These are phyloP conservation scores for Temnothorax unifasciatus DNA, from an alignment of 2,888 invertebrate genomes.

Conservation along the genomic window DNA sequence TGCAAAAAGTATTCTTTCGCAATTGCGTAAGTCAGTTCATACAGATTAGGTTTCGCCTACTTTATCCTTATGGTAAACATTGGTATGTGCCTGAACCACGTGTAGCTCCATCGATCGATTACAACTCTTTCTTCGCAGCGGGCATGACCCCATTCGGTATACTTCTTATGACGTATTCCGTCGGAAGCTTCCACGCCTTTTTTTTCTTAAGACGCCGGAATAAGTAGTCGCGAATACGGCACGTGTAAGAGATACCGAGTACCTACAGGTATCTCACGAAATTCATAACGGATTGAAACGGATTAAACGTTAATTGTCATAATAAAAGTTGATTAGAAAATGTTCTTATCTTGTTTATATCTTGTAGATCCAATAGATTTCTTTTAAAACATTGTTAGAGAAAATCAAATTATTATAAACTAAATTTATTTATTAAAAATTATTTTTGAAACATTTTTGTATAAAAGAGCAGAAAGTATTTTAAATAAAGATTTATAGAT, in stretches of 20 bases:
- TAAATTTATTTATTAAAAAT: not conserved
- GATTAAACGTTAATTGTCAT: not conserved
- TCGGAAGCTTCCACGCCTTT: not conserved
- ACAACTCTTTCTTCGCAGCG: constrained; percentile 32
- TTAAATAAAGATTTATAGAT: not conserved
- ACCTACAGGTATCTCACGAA: not conserved
- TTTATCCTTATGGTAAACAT: constrained; percentile 39
- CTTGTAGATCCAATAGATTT: not conserved
- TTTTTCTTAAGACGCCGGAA: not conserved
- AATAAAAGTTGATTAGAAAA: not conserved
- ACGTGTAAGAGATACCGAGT: not conserved
- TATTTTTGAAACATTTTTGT: not conserved
- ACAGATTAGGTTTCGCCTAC: constrained; percentile 27
- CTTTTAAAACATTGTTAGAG: not conserved
- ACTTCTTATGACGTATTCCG: constrained; percentile 18
- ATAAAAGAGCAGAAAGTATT: not conserved
- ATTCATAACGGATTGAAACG: not conserved
- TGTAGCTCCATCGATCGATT: constrained; percentile 44
- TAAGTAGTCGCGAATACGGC: not conserved
- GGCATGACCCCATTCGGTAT: constrained; percentile 1
- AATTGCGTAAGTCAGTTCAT: constrained; percentile 35
- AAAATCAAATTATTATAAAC: not conserved
- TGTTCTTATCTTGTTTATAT: not conserved
- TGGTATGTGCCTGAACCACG: constrained; percentile 42
- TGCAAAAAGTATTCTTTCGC: constrained; percentile 11